Base-by-base conservation (phyloP, 2,888 invertebrate genomes). In the Leucania comma region DNA sequence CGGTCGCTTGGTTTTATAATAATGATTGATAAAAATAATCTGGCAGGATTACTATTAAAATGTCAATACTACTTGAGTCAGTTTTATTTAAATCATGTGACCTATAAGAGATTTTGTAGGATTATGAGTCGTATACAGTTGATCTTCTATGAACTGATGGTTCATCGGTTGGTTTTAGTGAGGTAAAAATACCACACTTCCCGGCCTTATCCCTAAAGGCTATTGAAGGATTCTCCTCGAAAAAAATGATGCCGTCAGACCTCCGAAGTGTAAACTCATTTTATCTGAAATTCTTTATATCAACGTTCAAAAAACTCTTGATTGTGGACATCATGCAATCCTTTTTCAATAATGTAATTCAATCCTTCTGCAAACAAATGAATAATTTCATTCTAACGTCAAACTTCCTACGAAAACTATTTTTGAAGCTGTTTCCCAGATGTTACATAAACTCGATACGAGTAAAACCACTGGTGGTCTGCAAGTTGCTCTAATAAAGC, bases 11-110 rank as follows among this genome's bases (percentile, higher is more conserved):
- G 42, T 67, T 22, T 64, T 57, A 48, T 38, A 53, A 32, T 50
- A 62, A 69, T 64, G 62, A 79, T 58, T 64, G 67, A 79, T 78
- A 58, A 54, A 35, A 20, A 54, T 79, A 69, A 75, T 70, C 66
- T 64, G 50, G 42, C 5, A 32, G 48, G 63, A 63, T 63, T 63
- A 48, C 35, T 66, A 78, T 5, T 66, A 60, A 60, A 53, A 78
- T 61, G 6, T 60, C 61, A 56, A 26, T 58, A 38, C 24, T 14
- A 29, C 26, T 12, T 65, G 60, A 62, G 26, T 72, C 53, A 65
- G 32, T 58, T 12, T 56, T 60, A 22, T 32, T 22, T 12, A 0
- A 48, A 22, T 58, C 26, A 48, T 32, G 14, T 53, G 24, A 32
- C 46, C 1, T 54, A 17, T 26, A 14, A 5, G 0, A 14, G n/a